Percentiles rank a stretch among this genome's conserved stretches.
Evolutionary conservation across 2,797 vertebrate genomes (phyloP).

Genomic region (Sebastolobus altivelis): DNA sequence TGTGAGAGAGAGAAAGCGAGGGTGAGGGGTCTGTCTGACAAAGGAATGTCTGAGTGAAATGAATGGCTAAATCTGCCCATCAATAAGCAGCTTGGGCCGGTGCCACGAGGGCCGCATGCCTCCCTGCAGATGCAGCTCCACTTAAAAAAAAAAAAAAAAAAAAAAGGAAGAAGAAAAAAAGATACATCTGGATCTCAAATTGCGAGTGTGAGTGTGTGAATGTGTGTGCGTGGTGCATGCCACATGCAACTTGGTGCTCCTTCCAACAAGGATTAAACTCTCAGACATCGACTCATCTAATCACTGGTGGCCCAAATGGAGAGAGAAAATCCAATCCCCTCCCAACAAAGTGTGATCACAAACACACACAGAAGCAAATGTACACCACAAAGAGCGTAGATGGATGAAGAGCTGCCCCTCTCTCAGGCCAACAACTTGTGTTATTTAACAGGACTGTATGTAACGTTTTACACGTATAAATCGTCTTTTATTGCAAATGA

Average conservation of each 20-base stretch:
- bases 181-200: conserved; percentile 78
- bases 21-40: conserved; percentile 63
- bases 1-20: conserved; percentile 23
- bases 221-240: conserved; percentile 13
- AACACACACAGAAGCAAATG: conserved; percentile 49
- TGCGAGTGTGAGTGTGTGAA: conserved; percentile 15
- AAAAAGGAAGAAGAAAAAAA: conserved; percentile 26
- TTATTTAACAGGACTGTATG: background rate
- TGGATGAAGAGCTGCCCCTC: conserved; percentile 39
- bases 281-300: conserved; percentile 81
- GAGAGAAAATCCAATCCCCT: conserved; percentile 73
- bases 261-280: conserved; percentile 81
- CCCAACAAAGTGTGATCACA: conserved; percentile 58
- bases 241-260: conserved; percentile 73
- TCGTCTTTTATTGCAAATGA: no score
- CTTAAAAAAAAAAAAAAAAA: conserved; percentile 57
- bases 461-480: no score
- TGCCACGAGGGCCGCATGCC: conserved; percentile 68
- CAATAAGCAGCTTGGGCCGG: conserved; percentile 82
- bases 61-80: conserved; percentile 81
- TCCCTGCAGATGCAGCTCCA: conserved; percentile 71
- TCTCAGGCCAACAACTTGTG: conserved; percentile 9
- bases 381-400: conserved; percentile 27
- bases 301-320: conserved; percentile 78
- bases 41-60: conserved; percentile 74